Percentiles rank a stretch among this genome's conserved stretches.
Conservation (phyloP, 2,888 invertebrate genomes). For the Noctua comes region DNA sequence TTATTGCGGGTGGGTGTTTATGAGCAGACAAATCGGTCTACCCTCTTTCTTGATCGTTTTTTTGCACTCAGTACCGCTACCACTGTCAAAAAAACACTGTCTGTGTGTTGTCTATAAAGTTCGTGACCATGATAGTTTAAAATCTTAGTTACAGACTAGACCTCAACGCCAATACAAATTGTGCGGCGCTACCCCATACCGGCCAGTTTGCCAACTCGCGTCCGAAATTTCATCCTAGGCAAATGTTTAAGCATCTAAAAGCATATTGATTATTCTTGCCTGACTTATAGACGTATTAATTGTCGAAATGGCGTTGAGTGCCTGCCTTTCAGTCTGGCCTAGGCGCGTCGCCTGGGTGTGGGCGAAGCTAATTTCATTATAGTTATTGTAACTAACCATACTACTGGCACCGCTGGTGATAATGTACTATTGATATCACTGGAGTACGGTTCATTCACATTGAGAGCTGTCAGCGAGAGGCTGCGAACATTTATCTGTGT, state of each 20-base stretch:
- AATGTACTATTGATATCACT: constrained; percentile 70
- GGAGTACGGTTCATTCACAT: constrained; percentile 78
- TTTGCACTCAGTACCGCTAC: too few relatives aligned
- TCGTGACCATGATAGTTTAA: too few relatives aligned
- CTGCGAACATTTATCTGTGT: constrained; percentile 61
- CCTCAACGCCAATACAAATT: constrained; percentile 41
- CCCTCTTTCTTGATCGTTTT: too few relatives aligned
- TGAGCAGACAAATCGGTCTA: too few relatives aligned
- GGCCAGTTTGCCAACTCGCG: constrained; percentile 50
- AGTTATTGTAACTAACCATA: constrained; percentile 71
- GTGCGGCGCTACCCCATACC: constrained; percentile 29
- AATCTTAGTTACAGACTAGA: constrained; percentile 3
- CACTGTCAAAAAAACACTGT: too few relatives aligned
- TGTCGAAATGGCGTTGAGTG: constrained; percentile 66
- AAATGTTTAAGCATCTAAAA: constrained; percentile 75
- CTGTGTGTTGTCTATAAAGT: too few relatives aligned
- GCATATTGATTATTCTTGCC: constrained; percentile 82
- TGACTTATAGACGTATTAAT: constrained; percentile 75
- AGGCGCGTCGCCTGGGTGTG: constrained; percentile 71
- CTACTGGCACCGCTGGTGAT: constrained; percentile 69
- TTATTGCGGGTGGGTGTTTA: too few relatives aligned
- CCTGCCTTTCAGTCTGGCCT: constrained; percentile 70
- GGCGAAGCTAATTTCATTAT: constrained; percentile 72
- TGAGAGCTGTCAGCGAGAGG: constrained; percentile 57
- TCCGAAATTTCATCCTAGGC: constrained; percentile 70